Conservation (phyloP, 2,113 vertebrate species). For the Cebus imitator region DNA sequence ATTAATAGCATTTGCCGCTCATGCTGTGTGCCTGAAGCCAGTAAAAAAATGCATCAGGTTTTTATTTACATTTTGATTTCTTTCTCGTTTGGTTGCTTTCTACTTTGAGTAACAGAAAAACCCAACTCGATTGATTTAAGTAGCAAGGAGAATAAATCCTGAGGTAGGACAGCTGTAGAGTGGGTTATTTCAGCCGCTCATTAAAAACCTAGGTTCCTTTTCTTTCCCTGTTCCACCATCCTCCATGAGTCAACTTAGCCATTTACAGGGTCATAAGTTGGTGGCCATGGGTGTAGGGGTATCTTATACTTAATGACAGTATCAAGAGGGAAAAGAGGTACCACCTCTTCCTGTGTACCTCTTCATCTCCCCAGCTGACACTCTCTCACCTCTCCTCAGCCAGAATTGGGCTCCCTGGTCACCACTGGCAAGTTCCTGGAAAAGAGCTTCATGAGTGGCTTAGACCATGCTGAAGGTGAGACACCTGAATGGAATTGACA, state of each 20-base stretch:
- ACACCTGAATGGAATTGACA: background rate
- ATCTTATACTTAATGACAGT: background rate
- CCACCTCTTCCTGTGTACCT: too few relatives aligned
- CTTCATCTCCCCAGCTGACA: background rate
- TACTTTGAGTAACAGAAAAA: background rate
- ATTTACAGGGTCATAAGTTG: background rate
- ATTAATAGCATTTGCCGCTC: background rate
- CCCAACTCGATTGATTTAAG: background rate
- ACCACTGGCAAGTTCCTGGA: background rate
- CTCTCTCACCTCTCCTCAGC: background rate
- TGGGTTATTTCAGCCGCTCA: background rate
- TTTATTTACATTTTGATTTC: slow-evolving; percentile 21
- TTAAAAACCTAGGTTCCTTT: background rate
- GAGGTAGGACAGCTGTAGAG: background rate
- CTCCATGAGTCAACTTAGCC: background rate
- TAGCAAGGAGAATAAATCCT: background rate
- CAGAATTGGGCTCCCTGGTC: background rate
- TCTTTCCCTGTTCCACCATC: background rate
- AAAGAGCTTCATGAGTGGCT: background rate
- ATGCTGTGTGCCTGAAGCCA: background rate
- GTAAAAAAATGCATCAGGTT: background rate
- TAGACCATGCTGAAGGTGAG: too few relatives aligned
- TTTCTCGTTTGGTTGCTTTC: slow-evolving; percentile 17
- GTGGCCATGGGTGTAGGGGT: background rate
- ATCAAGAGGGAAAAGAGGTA: background rate